Evolutionary conservation across 2,113 vertebrate genomes (phyloP).

Genomic region (Boleophthalmus pectinirostris): DNA sequence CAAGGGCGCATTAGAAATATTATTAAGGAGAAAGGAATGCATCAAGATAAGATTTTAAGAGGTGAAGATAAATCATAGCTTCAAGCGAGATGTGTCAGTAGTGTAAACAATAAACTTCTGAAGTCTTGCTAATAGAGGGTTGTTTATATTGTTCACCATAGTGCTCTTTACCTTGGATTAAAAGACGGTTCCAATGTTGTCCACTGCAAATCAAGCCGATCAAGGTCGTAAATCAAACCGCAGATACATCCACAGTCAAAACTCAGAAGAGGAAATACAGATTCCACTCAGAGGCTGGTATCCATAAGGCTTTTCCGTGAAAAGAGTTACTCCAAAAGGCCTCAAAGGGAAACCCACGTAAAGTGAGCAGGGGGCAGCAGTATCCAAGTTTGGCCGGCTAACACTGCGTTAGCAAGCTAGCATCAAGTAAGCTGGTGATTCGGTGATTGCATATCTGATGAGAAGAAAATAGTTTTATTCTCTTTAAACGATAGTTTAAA

Average conservation of each 20-base stretch:
- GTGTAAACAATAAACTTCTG: neutral
- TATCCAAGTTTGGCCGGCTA: constrained; percentile 61
- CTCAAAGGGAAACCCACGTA: constrained; percentile 49
- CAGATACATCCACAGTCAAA: constrained; percentile 34
- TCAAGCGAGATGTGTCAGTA: neutral
- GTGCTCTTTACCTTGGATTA: constrained; percentile 60
- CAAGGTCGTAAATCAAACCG: constrained; percentile 21
- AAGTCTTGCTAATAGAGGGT: too few relatives aligned
- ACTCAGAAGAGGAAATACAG: neutral
- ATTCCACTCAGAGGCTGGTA: constrained; percentile 34
- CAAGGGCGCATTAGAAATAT: neutral
- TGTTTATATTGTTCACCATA: neutral
- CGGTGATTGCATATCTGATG: constrained; percentile 53
- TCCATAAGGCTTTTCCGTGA: constrained; percentile 29
- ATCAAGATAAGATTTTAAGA: neutral
- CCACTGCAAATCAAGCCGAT: constrained; percentile 38
- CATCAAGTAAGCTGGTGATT: constrained; percentile 46
- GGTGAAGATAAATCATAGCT: neutral
- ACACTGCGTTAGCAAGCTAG: constrained; percentile 56
- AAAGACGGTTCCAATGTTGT: constrained; percentile 17
- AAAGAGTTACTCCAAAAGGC: constrained; percentile 54
- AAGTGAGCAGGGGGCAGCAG: constrained; percentile 47
- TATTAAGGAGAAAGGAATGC: neutral
- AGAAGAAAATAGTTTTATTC: constrained; percentile 38
- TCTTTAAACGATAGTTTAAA: neutral